A percentile compares a stretch with the other conserved stretches of the same genome.
Evolutionary conservation across 2,888 invertebrate genomes (phyloP).

Genomic region (Drosophila mayaguana): DNA sequence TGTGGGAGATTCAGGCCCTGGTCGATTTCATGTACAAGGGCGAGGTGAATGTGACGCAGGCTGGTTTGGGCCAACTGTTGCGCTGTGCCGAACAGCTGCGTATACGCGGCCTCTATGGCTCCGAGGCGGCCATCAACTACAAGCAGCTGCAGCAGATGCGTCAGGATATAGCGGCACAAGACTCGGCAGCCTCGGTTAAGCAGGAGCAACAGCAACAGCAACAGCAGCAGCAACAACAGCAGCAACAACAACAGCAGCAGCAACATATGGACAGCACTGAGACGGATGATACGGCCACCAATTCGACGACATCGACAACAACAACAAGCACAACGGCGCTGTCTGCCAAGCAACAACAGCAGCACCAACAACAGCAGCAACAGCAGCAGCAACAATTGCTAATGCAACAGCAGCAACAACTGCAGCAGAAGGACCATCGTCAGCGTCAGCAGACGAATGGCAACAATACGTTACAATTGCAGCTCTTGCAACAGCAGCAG

Average conservation of each 20-base stretch:
- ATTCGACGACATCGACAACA: slow-evolving; percentile 77
- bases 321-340: slow-evolving; percentile 67
- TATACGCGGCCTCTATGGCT: slow-evolving; percentile 88
- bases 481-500: slow-evolving; percentile 48
- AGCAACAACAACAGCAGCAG: slow-evolving; percentile 14
- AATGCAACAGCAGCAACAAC: slow-evolving; percentile 51
- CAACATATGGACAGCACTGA: slow-evolving; percentile 67
- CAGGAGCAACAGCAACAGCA: slow-evolving; percentile 21
- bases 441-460: slow-evolving; percentile 61
- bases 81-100: slow-evolving; percentile 94
- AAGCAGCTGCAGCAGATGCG: slow-evolving; percentile 81
- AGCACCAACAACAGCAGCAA: slow-evolving; percentile 65
- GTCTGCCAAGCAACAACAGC: slow-evolving; percentile 57
- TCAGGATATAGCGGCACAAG: slow-evolving; percentile 37
- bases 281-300: slow-evolving; percentile 72
- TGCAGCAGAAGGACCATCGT: slow-evolving; percentile 46
- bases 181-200: background rate
- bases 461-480: slow-evolving; percentile 58
- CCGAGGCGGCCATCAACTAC: slow-evolving; percentile 84
- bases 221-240: slow-evolving; percentile 2
- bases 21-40: slow-evolving; percentile 97
- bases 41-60: slow-evolving; percentile 94
- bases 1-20: slow-evolving; percentile 93
- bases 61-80: slow-evolving; percentile 92
- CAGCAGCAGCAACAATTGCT: slow-evolving; percentile 44